Base-by-base conservation (phyloP, 2,797 vertebrate species). In the Rhinoraja longicauda region DNA sequence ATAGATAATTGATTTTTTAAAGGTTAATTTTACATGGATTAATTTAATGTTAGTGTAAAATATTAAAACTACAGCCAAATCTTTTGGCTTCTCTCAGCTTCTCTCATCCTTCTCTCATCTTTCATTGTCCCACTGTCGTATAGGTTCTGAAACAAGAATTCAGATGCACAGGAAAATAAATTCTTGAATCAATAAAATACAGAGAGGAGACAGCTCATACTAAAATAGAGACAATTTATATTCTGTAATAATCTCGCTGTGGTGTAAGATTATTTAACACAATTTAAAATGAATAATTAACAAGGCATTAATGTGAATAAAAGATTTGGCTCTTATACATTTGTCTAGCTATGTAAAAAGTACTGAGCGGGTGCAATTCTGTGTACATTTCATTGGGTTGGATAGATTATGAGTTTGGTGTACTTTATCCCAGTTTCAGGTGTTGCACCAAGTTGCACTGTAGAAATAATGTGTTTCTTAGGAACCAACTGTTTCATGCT, bases 31-130 rank as follows among this genome's bases (percentile, higher is more conserved):
- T 86, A 64, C 59, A 32, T 26, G n/a, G 17, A 29, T 86, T 64
- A 59, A 12, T 81, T 84, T n/a, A 84, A 32, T 17, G 82, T 86
- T 86, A 64, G 57, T 62, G n/a, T 62, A 32, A 86, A 86, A 86
- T 6, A 32, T 13, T 62, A 32, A 64, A 86, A 17, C 13, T 6
- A 57, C 62, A 62, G 59, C 29, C 29, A 86, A 86, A 86, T 32
- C 57, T 32, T 29, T 17, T 86, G 45, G 0, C 45, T 53, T 53
- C 45, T 32, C 32, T 3, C 45, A 45, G 45, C 45, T 45, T 45
- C 45, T 53, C 45, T 53, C 45, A 53, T 6, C 45, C 45, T 53
- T 53, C 45, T 53, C 45, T 53, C 45, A 53, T 53, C 45, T 53
- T 45, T 53, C 45, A 53, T 5, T 53, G 45, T 53, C 45, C 45